A percentile compares a stretch with the other conserved stretches of the same genome.
These are phyloP conservation scores for Nibea coibor DNA, from an alignment of 2,113 vertebrate species.

Conservation along the genomic window DNA sequence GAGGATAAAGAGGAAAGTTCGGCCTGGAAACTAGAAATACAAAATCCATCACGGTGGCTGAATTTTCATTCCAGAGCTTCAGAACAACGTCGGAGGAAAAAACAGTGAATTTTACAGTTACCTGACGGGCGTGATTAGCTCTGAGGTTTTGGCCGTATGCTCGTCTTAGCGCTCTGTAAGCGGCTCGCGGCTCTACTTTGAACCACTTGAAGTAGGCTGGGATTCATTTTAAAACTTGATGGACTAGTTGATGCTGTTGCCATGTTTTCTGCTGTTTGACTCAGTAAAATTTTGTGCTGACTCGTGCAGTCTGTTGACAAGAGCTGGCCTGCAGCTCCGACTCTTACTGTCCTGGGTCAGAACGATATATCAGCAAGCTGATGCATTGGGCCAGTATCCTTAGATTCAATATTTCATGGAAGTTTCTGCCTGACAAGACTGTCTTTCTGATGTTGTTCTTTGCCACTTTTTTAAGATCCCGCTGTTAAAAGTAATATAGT, in stretches of 20 bases:
- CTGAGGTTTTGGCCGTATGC: neutral
- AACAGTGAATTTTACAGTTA: neutral
- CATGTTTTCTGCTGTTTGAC: constrained; percentile 46
- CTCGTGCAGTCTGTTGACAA: constrained; percentile 50
- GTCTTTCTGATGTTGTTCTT: neutral
- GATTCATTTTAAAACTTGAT: constrained; percentile 39
- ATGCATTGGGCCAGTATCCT: constrained; percentile 12
- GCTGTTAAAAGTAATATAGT: neutral
- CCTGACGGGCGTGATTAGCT: neutral
- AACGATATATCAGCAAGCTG: constrained; percentile 41
- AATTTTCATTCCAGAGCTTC: neutral
- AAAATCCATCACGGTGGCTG: neutral
- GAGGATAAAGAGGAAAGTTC: constrained; percentile 6
- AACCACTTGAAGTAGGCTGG: constrained; percentile 10
- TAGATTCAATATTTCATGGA: constrained; percentile 33
- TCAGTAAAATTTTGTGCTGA: constrained; percentile 65
- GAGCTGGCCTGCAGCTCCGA: constrained; percentile 52
- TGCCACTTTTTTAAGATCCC: neutral
- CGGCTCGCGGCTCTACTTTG: neutral
- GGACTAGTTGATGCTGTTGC: constrained; percentile 41
- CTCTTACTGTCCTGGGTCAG: constrained; percentile 41
- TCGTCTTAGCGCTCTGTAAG: neutral
- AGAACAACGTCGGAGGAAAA: neutral
- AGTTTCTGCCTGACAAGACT: constrained; percentile 22
- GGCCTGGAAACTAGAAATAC: neutral